Base-by-base conservation (phyloP, 2,888 invertebrate genomes). In the Onthophagus sagittarius region DNA sequence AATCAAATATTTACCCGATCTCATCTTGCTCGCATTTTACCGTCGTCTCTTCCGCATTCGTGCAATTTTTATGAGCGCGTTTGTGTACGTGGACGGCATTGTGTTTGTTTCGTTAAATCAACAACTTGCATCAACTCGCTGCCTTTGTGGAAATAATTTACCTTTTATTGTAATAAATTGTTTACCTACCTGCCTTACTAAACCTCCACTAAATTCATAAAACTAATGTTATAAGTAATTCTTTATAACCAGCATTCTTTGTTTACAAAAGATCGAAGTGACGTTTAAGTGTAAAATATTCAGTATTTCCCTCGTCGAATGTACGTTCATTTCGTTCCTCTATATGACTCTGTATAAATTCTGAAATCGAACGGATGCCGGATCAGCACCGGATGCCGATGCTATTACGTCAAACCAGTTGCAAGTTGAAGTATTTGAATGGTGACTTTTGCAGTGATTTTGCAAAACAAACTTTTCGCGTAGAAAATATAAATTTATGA, bases 401-500 rank as follows among this genome's bases (percentile, higher is more conserved):
- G 64, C 64, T 64, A 15, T 64, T 23, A 15, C 64, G 64, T 23
- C 15, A 23, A 53, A 53, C 39, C 39, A 53, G 39, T 53, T 53
- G 39, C 39, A 11, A 53, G 39, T 7, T 9, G 39, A 53, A 53
- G 39, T 11, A 53, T 53, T 53, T 53, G 39, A 53, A 23, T 67
- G 9, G 31, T n/a, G 67, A 23, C 67, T 23, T n/a, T 67, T 23
- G 67, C 31, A 23, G 31, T 31, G 67, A 67, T 67, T 67, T 67
- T n/a, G 67, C 67, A 67, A 67, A 67, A 67, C 67, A 67, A 67
- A 67, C 67, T 67, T 67, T 67, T 67, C 67, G 23, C 31, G 15
- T 67, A 67, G 67, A 67, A 67, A 67, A 67, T 67, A 67, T 67
- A 67, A 67, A 67, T 67, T 67, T 67, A 67, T 67, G 23, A 23